Conservation (phyloP, 2,888 invertebrate genomes). For the Eupelmus urozonus region DNA sequence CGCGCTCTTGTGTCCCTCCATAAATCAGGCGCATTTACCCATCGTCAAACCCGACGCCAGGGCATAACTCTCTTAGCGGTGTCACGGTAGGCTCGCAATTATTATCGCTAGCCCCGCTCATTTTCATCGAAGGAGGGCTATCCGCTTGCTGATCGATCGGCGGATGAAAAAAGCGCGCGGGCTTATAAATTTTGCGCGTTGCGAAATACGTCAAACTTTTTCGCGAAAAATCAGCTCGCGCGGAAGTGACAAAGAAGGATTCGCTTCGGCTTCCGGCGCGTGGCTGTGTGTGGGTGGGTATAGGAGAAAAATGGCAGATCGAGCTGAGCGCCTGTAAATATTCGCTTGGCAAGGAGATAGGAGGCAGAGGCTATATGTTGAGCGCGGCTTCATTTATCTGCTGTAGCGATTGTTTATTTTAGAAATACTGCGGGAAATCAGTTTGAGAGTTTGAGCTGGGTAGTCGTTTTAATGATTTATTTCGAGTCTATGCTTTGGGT, state of each 20-base stretch:
- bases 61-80: neutral
- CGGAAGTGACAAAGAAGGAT: slow-evolving; percentile 34
- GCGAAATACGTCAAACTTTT: slow-evolving; percentile 26
- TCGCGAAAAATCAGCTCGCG: slow-evolving; percentile 30
- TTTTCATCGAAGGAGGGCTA: neutral
- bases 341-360: neutral
- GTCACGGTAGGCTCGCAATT: neutral
- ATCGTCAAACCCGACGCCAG: too few species aligned
- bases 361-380: slow-evolving; percentile 11
- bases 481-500: too few species aligned
- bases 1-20: too few species aligned
- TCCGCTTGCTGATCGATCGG: slow-evolving; percentile 43
- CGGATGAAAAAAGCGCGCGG: neutral
- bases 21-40: too few species aligned
- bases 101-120: neutral
- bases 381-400: slow-evolving; percentile 30
- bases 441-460: too few species aligned
- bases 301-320: slow-evolving; percentile 38
- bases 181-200: slow-evolving; percentile 15
- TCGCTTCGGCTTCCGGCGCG: neutral
- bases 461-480: too few species aligned
- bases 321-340: too few species aligned
- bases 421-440: too few species aligned
- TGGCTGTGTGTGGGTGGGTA: neutral
- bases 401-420: slow-evolving; percentile 19